Percentiles rank a stretch among this genome's conserved stretches.
phyloP scores from a whole-genome alignment of 2,797 vertebrate species.

The Calcarius lapponicus region DNA sequence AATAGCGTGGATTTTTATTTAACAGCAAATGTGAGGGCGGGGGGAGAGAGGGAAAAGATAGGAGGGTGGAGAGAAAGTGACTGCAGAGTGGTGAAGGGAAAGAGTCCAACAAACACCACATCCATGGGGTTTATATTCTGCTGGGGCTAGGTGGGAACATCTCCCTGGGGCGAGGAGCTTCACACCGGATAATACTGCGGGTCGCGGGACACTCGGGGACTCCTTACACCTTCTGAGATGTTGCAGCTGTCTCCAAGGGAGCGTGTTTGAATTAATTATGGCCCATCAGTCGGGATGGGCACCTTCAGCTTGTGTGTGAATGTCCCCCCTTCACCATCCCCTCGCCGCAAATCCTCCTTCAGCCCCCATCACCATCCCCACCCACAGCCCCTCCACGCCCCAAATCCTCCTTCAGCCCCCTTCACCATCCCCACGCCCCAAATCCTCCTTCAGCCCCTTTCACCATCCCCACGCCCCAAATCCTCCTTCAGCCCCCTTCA shows the following conservation, averaged over 20 bases:
- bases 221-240: not conserved
- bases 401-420: too few species aligned
- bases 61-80: not conserved
- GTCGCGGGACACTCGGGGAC: not conserved
- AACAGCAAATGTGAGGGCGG: rapidly evolving
- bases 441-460: too few species aligned
- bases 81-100: not conserved
- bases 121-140: not conserved
- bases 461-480: too few species aligned
- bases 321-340: not conserved
- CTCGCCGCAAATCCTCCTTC: too few species aligned
- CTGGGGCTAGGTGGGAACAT: too few species aligned
- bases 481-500: too few species aligned
- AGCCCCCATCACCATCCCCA: too few species aligned
- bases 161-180: not conserved
- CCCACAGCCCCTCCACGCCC: not conserved
- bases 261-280: not conserved
- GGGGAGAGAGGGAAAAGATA: not conserved
- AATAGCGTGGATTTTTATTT: not conserved
- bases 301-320: not conserved
- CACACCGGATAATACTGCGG: not conserved
- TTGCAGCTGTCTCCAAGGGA: not conserved
- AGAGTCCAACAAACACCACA: rapidly evolving
- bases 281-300: not conserved
- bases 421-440: too few species aligned